A percentile compares a stretch with the other conserved stretches of the same genome.
These are phyloP conservation scores for Dreissena polymorpha DNA, from an alignment of 1,140 invertebrate genomes.

Conservation along the genomic window DNA sequence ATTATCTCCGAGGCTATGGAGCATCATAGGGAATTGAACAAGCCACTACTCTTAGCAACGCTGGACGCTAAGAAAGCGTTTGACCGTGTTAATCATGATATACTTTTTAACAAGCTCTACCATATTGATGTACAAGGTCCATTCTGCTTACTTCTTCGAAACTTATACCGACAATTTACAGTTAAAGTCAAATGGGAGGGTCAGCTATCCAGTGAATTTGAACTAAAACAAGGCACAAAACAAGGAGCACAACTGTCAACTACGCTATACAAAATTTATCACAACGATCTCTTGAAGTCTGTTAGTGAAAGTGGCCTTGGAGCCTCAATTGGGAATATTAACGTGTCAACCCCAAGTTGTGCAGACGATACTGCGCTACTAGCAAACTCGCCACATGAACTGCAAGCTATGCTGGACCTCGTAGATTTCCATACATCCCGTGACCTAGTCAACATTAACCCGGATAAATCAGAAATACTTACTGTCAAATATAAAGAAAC, in stretches of 20 bases:
- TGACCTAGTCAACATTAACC: neutral
- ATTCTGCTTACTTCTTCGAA: too few relatives aligned
- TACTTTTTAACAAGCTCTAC: neutral
- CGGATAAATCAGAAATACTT: slow-evolving; percentile 6
- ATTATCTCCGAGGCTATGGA: slow-evolving; percentile 5
- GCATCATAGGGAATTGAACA: neutral
- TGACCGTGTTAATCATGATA: neutral
- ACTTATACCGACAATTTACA: neutral
- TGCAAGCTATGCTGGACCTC: slow-evolving; percentile 6
- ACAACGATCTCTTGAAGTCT: slow-evolving; percentile 14
- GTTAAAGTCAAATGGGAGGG: neutral
- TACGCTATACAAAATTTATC: slow-evolving; percentile 8
- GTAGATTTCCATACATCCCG: slow-evolving; percentile 4
- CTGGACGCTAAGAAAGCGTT: neutral
- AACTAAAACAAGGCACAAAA: neutral
- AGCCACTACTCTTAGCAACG: neutral
- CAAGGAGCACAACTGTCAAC: slow-evolving; percentile 10
- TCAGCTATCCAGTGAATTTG: neutral
- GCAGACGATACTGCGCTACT: slow-evolving; percentile 19
- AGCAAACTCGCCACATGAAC: neutral
- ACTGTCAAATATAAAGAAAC: neutral
- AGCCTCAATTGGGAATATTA: slow-evolving; percentile 2
- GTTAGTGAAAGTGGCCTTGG: neutral
- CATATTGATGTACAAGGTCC: neutral
- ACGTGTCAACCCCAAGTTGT: neutral